Conservation (phyloP, 2,113 vertebrate species). For the Cepphus grylle region DNA sequence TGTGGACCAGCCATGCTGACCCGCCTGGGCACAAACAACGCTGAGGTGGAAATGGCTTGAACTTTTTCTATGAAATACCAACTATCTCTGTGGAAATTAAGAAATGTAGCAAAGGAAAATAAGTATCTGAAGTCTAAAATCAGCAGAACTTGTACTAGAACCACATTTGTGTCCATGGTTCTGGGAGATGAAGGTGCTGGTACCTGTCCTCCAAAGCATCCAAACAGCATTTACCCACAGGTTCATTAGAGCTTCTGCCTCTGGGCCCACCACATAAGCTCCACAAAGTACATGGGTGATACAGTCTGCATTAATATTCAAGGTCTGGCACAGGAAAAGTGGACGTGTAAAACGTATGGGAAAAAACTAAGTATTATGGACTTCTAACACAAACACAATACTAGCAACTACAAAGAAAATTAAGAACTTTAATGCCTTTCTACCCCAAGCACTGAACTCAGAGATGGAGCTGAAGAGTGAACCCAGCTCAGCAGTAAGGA, state of each 20-base stretch:
- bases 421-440: neutral
- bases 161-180: neutral
- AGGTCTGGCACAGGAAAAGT: neutral
- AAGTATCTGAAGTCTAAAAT: neutral
- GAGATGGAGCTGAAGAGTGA: neutral
- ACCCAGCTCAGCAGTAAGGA: neutral
- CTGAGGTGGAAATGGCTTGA: neutral
- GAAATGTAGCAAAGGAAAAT: neutral
- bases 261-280: neutral
- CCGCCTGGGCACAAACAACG: rapidly evolving
- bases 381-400: neutral
- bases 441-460: neutral
- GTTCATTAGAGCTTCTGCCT: neutral
- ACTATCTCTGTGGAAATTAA: neutral
- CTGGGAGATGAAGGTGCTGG: neutral
- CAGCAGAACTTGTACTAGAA: neutral
- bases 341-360: neutral
- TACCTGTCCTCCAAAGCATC: neutral
- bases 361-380: neutral
- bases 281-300: neutral
- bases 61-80: neutral
- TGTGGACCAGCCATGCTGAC: neutral
- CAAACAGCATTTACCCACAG: neutral
- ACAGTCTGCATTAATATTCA: neutral
- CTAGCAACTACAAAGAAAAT: neutral